These are phyloP conservation scores for Myopa tessellatipennis DNA, from an alignment of 2,888 invertebrate species.

Conservation along the genomic window DNA sequence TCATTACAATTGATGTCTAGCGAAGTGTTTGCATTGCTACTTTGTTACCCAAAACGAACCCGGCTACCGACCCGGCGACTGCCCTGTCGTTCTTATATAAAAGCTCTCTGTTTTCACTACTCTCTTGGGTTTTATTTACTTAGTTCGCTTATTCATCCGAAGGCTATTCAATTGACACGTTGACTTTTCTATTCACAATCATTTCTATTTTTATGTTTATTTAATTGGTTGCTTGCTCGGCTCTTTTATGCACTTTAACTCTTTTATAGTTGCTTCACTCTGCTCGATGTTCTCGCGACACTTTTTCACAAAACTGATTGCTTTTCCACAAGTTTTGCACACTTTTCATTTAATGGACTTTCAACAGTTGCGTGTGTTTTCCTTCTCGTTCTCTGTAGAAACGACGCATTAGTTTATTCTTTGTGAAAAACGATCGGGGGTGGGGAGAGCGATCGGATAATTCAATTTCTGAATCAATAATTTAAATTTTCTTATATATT, in stretches of 20 bases:
- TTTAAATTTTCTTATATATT: too few species aligned
- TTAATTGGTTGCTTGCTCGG: not conserved
- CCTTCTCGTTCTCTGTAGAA: not conserved
- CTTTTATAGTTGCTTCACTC: too few species aligned
- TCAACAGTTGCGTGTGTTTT: not conserved
- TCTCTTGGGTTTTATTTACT: not conserved
- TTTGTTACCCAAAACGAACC: not conserved
- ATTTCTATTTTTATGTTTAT: conserved; percentile 14
- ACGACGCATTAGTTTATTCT: too few species aligned
- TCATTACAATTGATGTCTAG: not conserved
- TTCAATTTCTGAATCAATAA: too few species aligned
- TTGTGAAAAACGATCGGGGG: too few species aligned
- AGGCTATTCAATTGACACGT: conserved; percentile 9
- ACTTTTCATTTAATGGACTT: not conserved
- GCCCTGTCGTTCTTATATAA: not conserved
- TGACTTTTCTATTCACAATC: not conserved
- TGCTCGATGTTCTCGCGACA: not conserved
- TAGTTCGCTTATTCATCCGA: conserved; percentile 14
- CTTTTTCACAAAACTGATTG: not conserved
- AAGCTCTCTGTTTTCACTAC: not conserved
- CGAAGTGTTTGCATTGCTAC: not conserved
- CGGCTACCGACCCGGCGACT: not conserved
- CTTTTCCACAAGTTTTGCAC: too few species aligned
- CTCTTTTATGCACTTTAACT: too few species aligned
- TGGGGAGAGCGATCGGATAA: too few species aligned